A percentile compares a stretch with the other conserved stretches of the same genome.
Conservation (phyloP, 2,888 invertebrate genomes). For the Hermodice carunculata region DNA sequence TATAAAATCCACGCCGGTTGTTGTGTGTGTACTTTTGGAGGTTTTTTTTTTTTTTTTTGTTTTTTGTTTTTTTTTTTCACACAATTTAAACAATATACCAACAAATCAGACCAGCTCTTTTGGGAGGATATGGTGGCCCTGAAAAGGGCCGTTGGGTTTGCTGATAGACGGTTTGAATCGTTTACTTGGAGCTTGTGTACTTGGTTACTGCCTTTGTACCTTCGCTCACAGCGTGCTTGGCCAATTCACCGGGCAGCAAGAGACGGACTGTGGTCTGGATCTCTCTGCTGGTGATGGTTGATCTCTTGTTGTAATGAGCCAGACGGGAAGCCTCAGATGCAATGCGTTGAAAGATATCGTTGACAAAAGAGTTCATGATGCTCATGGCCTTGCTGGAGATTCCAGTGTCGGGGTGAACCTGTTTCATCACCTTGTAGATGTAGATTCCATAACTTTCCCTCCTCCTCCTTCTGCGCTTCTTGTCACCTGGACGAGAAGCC, state of each 20-base stretch:
- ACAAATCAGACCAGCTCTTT: no score
- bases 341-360: conserved; percentile 63
- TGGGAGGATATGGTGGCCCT: conserved; percentile 15
- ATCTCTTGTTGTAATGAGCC: conserved; percentile 52
- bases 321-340: conserved; percentile 57
- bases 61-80: no score
- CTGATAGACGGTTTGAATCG: background rate
- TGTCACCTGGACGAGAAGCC: conserved; percentile 48
- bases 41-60: no score
- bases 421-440: conserved; percentile 59
- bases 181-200: conserved; percentile 52
- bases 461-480: conserved; percentile 51
- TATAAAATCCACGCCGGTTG: no score
- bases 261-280: conserved; percentile 79
- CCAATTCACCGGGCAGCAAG: conserved; percentile 80
- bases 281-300: conserved; percentile 74
- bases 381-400: conserved; percentile 52
- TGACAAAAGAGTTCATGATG: conserved; percentile 54
- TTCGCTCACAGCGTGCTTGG: conserved; percentile 76
- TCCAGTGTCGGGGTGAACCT: conserved; percentile 63
- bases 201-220: conserved; percentile 57
- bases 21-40: no score
- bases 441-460: conserved; percentile 53
- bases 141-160: background rate
- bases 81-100: no score